Base-by-base conservation (phyloP, 2,888 invertebrate species). In the Cataglyphis livida region DNA sequence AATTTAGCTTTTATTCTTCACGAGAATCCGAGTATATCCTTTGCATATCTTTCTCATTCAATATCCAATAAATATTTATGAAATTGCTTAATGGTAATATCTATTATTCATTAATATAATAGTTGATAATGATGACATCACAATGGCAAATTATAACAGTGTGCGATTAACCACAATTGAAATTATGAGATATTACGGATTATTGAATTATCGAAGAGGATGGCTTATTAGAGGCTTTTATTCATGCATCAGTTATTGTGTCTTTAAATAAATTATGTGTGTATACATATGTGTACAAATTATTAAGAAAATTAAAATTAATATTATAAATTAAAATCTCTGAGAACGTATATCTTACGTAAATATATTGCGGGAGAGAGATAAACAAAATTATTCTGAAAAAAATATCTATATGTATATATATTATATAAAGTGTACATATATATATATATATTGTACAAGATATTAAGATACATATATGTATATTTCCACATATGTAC, bases 1-100 rank as follows among this genome's bases (percentile, higher is more conserved):
- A 61, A 79, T 79, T 79, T 59, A 70, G 59, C 44, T 61, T 70
- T 79, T 61, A 59, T 79, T 48, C 35, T 25, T 6, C 12, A 3
- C 18, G 4, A 25, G 7, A 79, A 57, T 35, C 28, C 28, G 28
- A 28, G 28, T 28, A 25, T 38, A 75, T 51, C 25, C 18, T 70
- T 21, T 48, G 9, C 28, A 9, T 28, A 18, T 18, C n/a, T n/a
- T 2, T n/a, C 51, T n/a, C 0, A 6, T n/a, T n/a, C 51, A n/a
- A 51, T n/a, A 51, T 44, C 5, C 44, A 44, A 48, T 48, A 48
- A 18, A 15, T 21, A 28, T 35, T 21, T n/a, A 3, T 10, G 35
- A 6, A 41, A 64, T 62, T 35, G n/a, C 21, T 64, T 21, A 65
- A 48, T 25, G 25, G 35, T 15, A 21, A 61, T 64, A 38, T 25